Base-by-base conservation (phyloP, 2,113 vertebrate genomes). In the Ceyx cyanopectus region DNA sequence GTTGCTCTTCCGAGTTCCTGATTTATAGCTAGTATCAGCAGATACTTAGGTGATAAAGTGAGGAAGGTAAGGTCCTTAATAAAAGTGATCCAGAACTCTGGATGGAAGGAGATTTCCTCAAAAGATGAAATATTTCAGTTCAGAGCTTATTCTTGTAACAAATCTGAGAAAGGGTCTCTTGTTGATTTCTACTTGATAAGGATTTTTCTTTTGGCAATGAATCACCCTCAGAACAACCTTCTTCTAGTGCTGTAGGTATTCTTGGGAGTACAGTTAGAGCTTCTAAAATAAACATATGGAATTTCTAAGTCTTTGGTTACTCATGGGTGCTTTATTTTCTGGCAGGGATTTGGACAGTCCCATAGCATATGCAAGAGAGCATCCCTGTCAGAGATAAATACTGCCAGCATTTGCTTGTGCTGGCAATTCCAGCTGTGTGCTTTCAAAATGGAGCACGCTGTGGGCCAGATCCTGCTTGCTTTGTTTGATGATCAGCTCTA, bases 241-340 rank as follows among this genome's bases (percentile, higher is more conserved):
- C 92, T 90, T 78, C 26, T 76, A 74, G 68, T 45, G 76, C 30
- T 53, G 54, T 65, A 80, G 51, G 41, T 85, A 65, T 93, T 37
- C 27, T 82, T 92, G 43, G 65, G 75, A 67, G 18, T 63, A 62
- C 14, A 46, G 48, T 92, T 80, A 58, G 60, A 86, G n/a, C 72
- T 87, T 89, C 70, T 81, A 87, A 89, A 93, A 70, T 54, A 85
- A 89, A 90, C 69, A 68, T n/a, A 29, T 65, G 53, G 72, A 81
- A 77, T 77, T 86, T 77, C 48, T 12, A 93, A 78, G 80, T 56
- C 34, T 88, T 87, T 66, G 80, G 54, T 90, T 92, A 45, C 68
- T 96, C 94, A 95, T 63, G 80, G 78, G 53, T 45, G 53, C 43
- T 96, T 94, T 90, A 93, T 96, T 95, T 95, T 96, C 75, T 95